Evolutionary conservation across 2,888 invertebrate genomes (phyloP), one percentile per base, ranked within the genome.

Genomic region (Xanthia togata): DNA sequence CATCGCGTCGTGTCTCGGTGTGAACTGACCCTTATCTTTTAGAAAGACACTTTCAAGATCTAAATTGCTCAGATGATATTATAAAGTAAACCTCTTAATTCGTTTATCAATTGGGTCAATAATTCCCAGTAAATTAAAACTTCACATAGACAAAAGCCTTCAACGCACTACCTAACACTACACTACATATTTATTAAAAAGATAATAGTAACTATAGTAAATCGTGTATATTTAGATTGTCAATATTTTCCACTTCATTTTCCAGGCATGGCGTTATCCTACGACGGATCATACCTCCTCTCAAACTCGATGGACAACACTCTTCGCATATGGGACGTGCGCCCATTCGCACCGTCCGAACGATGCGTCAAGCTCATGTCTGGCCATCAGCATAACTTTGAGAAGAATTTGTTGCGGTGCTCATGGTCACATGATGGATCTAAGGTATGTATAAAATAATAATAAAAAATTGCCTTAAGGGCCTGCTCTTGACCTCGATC

Each of bases 261-360:
- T 83, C 6, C 88, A 96, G 97, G 98, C 8, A 93, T 99, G 86
- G 97, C 98, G 0, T 96, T 99, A 20, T 99, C 98, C 80, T 97
- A 97, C 2, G 98, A 98, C 94, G 99, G 98, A 0, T 98, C 98
- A 0, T 99, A 99, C 93, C 97, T 99, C 20, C 96, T 99, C 26
- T 98, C 99, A 0, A 99, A 99, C 96, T 97, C 99, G 0, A 99
- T 99, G 99, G 99, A 99, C 94, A 98, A 98, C 92, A 98, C 99
- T 2, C 97, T 99, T 53, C 97, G 99, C 76, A 98, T 99, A 89
- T 99, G 99, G 99, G 99, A 99, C 95, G 98, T 99, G 72, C 97
- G 99, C 44, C 99, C 99, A 0, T 99, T 98, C 96, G 99, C 99
- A 2, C 98, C 99, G 0, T 97, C 98, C 59, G 99, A 99, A 92